Evolutionary conservation across 2,113 vertebrate genomes (phyloP).

Genomic region (Pituophis catenifer): DNA sequence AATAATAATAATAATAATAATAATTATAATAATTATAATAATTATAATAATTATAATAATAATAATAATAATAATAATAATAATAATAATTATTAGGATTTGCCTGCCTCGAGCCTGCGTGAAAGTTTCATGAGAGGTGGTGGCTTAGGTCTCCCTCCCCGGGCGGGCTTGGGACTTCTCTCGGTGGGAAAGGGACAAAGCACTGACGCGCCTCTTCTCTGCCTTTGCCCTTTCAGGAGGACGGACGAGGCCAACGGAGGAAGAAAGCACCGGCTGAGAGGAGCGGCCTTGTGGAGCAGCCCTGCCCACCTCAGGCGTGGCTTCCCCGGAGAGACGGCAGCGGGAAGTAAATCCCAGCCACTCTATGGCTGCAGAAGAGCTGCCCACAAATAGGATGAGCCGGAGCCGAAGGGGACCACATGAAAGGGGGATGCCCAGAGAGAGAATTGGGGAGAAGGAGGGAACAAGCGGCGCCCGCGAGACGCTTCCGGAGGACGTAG

Average conservation of each 20-base stretch:
- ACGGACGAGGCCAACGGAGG: neutral
- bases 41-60: too few species aligned
- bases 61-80: too few species aligned
- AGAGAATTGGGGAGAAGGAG: neutral
- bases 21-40: too few species aligned
- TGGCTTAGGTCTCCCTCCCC: fast-evolving
- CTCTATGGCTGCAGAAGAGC: neutral
- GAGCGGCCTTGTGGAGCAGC: neutral
- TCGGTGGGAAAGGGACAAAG: neutral
- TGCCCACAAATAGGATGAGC: neutral
- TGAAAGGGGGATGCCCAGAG: too few species aligned
- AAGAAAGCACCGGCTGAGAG: too few species aligned
- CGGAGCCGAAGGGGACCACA: neutral
- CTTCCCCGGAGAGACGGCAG: neutral
- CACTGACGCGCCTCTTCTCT: neutral
- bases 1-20: too few species aligned
- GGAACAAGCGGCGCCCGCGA: too few species aligned
- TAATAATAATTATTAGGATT: too few species aligned
- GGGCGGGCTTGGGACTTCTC: neutral
- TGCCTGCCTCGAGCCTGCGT: neutral
- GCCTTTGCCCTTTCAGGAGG: neutral
- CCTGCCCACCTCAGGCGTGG: neutral
- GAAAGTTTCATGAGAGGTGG: neutral
- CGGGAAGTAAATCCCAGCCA: neutral
- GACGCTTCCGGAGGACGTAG: neutral